These are phyloP conservation scores for Prolemur simus DNA, from an alignment of 2,113 vertebrate species.

Conservation along the genomic window DNA sequence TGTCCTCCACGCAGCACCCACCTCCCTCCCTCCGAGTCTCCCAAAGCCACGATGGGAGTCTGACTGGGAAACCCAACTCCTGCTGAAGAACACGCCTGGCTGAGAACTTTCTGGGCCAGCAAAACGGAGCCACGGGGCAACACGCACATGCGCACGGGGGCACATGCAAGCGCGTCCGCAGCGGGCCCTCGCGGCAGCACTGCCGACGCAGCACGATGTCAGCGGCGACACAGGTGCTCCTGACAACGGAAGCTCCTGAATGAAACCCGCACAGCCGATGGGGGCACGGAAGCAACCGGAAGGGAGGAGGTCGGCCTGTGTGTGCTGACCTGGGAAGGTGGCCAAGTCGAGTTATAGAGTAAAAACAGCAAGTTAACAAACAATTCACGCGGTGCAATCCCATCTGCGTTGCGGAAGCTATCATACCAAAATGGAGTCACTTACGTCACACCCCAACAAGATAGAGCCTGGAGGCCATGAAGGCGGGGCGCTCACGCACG, in stretches of 20 bases:
- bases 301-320: accelerated
- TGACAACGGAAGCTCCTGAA: background rate
- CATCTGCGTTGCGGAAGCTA: background rate
- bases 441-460: background rate
- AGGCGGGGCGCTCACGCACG: background rate
- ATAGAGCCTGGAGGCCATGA: background rate
- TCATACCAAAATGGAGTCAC: no score
- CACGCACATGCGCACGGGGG: accelerated
- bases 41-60: accelerated
- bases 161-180: accelerated
- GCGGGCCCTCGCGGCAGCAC: background rate
- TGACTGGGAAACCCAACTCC: background rate
- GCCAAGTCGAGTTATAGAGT: background rate
- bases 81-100: accelerated
- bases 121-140: accelerated
- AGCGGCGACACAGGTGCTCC: background rate
- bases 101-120: accelerated
- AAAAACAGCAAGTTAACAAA: no score
- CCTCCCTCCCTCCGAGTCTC: background rate
- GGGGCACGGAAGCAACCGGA: background rate
- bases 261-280: accelerated
- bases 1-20: accelerated
- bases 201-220: accelerated
- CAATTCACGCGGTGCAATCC: accelerated
- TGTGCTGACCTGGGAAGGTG: background rate